phyloP scores from a whole-genome alignment of 2,113 vertebrate species.

The Apus apus region DNA sequence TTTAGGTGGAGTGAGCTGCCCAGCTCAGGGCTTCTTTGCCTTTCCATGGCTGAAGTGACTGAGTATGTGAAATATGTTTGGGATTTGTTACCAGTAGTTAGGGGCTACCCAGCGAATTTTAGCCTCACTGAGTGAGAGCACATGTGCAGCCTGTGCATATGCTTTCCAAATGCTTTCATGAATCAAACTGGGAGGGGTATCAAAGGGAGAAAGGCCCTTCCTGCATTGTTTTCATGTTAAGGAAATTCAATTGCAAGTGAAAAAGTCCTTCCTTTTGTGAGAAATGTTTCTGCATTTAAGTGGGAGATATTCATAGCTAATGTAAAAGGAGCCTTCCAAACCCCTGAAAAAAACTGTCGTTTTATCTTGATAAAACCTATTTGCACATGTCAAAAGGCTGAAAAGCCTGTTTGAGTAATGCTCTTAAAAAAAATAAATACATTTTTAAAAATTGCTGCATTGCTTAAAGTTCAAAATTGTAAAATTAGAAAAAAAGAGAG shows the following conservation, averaged over 20 bases:
- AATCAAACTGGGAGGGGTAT: not conserved
- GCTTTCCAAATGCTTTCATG: not conserved
- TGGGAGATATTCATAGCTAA: not conserved
- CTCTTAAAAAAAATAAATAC: not conserved
- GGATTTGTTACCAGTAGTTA: not conserved
- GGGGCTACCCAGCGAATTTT: not conserved
- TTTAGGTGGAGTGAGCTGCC: constrained; percentile 41
- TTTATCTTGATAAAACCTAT: not conserved
- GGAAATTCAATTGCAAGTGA: not conserved
- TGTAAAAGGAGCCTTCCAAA: not conserved
- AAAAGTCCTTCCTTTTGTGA: not conserved
- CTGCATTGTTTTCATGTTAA: not conserved
- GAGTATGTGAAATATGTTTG: not conserved
- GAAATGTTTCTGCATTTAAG: not conserved
- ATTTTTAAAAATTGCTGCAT: not conserved
- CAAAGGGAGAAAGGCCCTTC: not conserved
- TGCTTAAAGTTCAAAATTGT: not conserved
- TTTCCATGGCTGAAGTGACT: not conserved
- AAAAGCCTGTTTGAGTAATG: not conserved
- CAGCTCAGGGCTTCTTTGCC: not conserved
- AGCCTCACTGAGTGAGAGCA: not conserved
- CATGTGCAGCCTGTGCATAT: not conserved
- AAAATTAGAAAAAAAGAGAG: not conserved
- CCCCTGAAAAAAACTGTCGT: not conserved
- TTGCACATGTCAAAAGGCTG: not conserved